Conservation (phyloP, 23 tunicate genomes). For the Aplidium turbinatum region DNA sequence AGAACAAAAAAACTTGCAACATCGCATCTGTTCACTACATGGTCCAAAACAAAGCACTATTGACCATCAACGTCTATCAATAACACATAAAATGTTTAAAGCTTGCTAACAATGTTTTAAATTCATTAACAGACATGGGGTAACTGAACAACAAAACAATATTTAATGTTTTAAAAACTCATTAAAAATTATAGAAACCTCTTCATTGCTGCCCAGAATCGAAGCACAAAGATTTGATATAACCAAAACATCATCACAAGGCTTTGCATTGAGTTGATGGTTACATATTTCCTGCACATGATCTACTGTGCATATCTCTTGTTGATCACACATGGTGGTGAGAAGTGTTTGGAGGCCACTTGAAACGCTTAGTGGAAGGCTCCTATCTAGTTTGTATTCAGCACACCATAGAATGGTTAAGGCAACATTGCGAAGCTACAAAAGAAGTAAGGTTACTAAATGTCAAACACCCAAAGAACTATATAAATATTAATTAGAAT, state of each 20-base stretch:
- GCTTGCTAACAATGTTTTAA: no score
- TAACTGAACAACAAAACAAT: no score
- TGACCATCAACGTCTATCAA: no score
- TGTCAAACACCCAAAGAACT: background rate
- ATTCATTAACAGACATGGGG: no score
- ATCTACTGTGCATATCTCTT: conserved; percentile 8
- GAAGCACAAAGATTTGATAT: background rate
- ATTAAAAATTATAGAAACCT: background rate
- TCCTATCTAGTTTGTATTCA: conserved; percentile 27
- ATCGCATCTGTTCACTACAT: no score
- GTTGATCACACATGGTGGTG: conserved; percentile 1
- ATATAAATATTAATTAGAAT: background rate
- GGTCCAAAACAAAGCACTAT: no score
- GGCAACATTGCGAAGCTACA: conserved; percentile 29
- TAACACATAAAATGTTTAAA: no score
- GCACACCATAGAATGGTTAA: conserved; percentile 44
- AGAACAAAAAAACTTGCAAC: no score
- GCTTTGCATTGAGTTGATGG: conserved; percentile 23
- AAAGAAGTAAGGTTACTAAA: background rate
- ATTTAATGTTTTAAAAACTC: no score
- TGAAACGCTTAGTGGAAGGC: conserved; percentile 9
- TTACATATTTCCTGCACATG: conserved; percentile 16
- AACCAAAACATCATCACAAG: background rate
- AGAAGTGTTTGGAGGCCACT: conserved; percentile 8
- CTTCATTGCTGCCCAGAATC: conserved; percentile 7